Percentiles rank a stretch among this genome's conserved stretches.
phyloP scores from a whole-genome alignment of 2,113 vertebrate genomes.

The Varanus komodoensis region DNA sequence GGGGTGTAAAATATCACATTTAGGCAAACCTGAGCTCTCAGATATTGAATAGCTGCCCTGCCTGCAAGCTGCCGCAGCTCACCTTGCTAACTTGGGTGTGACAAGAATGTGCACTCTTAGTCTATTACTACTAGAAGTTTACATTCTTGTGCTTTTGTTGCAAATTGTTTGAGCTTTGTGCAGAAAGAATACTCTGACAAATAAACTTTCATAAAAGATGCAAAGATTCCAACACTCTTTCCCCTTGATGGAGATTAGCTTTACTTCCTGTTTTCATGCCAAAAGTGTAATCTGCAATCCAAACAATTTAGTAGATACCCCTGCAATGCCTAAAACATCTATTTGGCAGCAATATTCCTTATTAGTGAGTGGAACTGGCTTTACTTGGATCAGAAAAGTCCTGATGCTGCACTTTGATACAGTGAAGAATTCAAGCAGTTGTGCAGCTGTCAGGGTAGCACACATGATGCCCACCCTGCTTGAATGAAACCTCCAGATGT shows the following conservation, averaged over 20 bases:
- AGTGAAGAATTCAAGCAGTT: no score
- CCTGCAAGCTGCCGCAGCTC: slow-evolving; percentile 25
- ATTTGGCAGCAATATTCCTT: no score
- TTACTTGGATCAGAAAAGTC: no score
- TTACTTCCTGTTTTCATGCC: not conserved
- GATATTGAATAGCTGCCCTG: not conserved
- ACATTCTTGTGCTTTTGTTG: not conserved
- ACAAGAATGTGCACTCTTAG: not conserved
- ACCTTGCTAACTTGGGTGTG: not conserved
- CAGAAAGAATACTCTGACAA: slow-evolving; percentile 7
- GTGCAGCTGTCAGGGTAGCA: no score
- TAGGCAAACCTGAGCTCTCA: not conserved
- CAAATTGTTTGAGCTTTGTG: not conserved
- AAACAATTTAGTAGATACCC: not conserved
- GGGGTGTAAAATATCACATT: not conserved
- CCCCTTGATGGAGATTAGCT: not conserved
- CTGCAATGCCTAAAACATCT: not conserved
- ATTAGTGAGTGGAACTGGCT: no score
- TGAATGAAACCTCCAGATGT: no score
- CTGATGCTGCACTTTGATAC: no score
- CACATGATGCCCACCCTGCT: no score
- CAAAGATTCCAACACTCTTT: not conserved
- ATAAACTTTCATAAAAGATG: not conserved
- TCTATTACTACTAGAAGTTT: not conserved
- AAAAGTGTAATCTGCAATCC: not conserved